phyloP scores from a whole-genome alignment of 2,888 invertebrate species.

The Carabus problematicus region DNA sequence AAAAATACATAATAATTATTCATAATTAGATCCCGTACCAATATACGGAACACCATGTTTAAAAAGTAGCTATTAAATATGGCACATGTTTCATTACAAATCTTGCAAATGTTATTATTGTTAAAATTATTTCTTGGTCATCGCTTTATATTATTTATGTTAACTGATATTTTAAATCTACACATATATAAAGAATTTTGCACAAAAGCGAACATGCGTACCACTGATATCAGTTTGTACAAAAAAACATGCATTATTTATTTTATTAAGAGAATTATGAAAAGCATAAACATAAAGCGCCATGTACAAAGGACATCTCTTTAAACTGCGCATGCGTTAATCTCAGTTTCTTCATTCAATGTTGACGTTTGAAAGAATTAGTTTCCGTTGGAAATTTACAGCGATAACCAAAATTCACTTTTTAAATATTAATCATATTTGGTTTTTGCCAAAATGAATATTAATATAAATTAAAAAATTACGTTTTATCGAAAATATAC shows the following conservation, averaged over 20 bases:
- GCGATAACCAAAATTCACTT: too few species aligned
- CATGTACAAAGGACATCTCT: slow-evolving; percentile 31
- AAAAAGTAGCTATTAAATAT: slow-evolving; percentile 1
- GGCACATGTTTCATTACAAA: slow-evolving; percentile 33
- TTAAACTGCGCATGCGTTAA: too few species aligned
- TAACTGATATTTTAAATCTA: slow-evolving; percentile 19
- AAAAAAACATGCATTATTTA: slow-evolving; percentile 1
- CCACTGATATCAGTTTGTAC: slow-evolving; percentile 5
- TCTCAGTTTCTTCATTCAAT: too few species aligned
- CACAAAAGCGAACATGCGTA: slow-evolving; percentile 11
- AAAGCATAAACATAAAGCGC: slow-evolving; percentile 34
- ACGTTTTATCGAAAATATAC: too few species aligned
- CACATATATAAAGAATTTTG: slow-evolving; percentile 20
- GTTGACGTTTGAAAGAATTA: too few species aligned
- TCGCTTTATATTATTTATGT: slow-evolving; percentile 23
- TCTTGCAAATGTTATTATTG: slow-evolving; percentile 25
- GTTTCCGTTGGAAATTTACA: too few species aligned
- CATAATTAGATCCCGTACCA: too few species aligned
- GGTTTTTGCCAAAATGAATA: too few species aligned
- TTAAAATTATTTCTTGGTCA: slow-evolving; percentile 31
- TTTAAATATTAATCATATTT: too few species aligned
- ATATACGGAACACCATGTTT: too few species aligned
- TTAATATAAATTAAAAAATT: too few species aligned
- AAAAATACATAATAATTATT: background rate
- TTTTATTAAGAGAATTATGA: slow-evolving; percentile 12